These are phyloP conservation scores for Zaprionus camerounensis DNA, from an alignment of 1,140 invertebrate genomes.

Conservation along the genomic window DNA sequence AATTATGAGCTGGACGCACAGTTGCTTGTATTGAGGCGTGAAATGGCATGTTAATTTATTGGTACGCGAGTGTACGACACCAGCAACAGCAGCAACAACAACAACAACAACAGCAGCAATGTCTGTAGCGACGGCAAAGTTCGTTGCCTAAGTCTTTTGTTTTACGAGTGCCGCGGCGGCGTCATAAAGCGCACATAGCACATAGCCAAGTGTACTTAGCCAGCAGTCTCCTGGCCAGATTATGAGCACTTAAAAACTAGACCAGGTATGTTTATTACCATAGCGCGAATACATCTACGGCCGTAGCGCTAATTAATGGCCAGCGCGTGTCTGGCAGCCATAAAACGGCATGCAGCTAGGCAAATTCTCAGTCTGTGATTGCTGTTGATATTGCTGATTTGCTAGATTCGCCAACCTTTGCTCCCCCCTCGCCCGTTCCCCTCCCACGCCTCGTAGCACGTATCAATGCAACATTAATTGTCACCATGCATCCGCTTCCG, in stretches of 20 bases:
- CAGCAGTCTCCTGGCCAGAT: constrained; percentile 4
- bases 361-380: constrained; percentile 50
- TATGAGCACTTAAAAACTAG: constrained; percentile 44
- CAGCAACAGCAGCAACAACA: constrained; percentile 1
- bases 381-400: neutral
- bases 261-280: constrained; percentile 25
- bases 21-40: constrained; percentile 74
- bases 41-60: constrained; percentile 77
- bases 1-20: constrained; percentile 64
- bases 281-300: neutral
- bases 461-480: constrained; percentile 47
- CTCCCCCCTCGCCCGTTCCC: neutral
- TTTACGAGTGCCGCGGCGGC: constrained; percentile 47
- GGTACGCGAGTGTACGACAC: constrained; percentile 40
- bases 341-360: constrained; percentile 53
- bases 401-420: neutral
- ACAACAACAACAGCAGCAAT: constrained; percentile 25
- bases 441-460: neutral
- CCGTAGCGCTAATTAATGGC: constrained; percentile 43
- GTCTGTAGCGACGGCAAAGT: constrained; percentile 40
- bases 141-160: constrained; percentile 78
- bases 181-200: constrained; percentile 23
- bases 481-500: constrained; percentile 66
- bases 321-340: constrained; percentile 63
- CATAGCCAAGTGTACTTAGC: neutral